Evolutionary conservation across 2,888 invertebrate species (phyloP), one percentile per base, ranked within the genome.

Genomic region (Lysandra coridon): DNA sequence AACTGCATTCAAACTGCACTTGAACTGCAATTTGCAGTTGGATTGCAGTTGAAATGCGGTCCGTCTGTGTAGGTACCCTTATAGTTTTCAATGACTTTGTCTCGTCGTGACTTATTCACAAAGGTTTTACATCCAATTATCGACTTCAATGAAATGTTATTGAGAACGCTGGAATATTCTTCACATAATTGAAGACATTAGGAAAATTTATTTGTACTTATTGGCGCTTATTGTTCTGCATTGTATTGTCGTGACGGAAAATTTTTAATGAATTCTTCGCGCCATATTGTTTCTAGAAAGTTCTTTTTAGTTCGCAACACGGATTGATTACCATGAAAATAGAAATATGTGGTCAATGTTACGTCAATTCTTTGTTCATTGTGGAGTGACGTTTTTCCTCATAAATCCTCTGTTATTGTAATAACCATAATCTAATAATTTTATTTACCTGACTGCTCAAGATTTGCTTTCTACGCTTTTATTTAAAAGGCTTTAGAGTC

Each of bases 181-280:
- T 76, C 49, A 76, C 33, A 76, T 76, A 76, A 76, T 76, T 76
- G 76, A 76, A 76, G 76, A 76, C 76, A 76, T 57, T 57, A 76
- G 76, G 49, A 76, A 76, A 49, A 76, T 76, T 57, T 57, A 76
- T 76, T 53, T 12, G 75, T 75, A 57, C 57, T 57, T 57, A 75
- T 53, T 75, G 75, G 53, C 75, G 33, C 30, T 76, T 76, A 76
- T 76, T 76, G 57, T 57, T 76, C 76, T 33, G 53, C 76, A 76
- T 76, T 76, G 76, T 57, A 53, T 76, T 17, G 57, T 76, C 76
- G 57, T 76, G 76, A 76, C 57, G 76, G 76, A 76, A 17, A 76
- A 3, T 57, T 76, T 30, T 57, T 30, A 40, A 76, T 57, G 53
- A 57, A 76, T 69, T 76, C 33, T 53, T 12, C 53, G 23, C 76